Evolutionary conservation across 1,140 invertebrate genomes (phyloP), one percentile per base, ranked within the genome.

Genomic region (Probaryconus sp.): DNA sequence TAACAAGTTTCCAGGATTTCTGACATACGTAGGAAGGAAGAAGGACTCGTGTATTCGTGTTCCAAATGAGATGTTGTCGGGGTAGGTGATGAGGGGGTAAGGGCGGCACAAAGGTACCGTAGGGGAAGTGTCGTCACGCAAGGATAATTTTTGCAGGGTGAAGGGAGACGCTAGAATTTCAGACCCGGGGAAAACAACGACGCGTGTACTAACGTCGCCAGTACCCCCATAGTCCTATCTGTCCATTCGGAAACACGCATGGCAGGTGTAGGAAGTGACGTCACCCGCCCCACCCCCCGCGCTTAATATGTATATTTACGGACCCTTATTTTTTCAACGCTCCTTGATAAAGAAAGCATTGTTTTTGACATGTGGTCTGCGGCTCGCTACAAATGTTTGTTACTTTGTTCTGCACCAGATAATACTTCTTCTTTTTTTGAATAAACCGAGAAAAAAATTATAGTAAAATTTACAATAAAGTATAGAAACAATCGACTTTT

Each of bases 201-300:
- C 71, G 71, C 77, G 70, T 81, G 77, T 77, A 76, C 77, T 82
- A 80, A 78, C 11, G n/a, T n/a, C n/a, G n/a, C 77, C 72, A 70
- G 76, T 73, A 78, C 48, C 81, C 80, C 80, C 74, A 81, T 78
- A 76, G 79, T 26, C 63, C 78, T 84, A 85, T 88, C n/a, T n/a
- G n/a, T n/a, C n/a, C 82, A 80, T 83, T 86, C 81, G 83, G 85
- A 87, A 82, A 84, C 81, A 85, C 83, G 85, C 83, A 84, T 84
- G 85, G 76, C 86, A 88, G 85, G 85, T 88, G 85, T 83, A 82
- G 85, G 85, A 87, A 87, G 72, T 84, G 84, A 86, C 84, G 83
- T 87, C 83, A 83, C 56, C 28, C 55, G 71, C 70, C 75, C 79
- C 74, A 45, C 45, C 79, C 74, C 48, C 45, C 73, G 77, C 74